phyloP scores from a whole-genome alignment of 1,140 invertebrate genomes.

The Drosophila athabasca region DNA sequence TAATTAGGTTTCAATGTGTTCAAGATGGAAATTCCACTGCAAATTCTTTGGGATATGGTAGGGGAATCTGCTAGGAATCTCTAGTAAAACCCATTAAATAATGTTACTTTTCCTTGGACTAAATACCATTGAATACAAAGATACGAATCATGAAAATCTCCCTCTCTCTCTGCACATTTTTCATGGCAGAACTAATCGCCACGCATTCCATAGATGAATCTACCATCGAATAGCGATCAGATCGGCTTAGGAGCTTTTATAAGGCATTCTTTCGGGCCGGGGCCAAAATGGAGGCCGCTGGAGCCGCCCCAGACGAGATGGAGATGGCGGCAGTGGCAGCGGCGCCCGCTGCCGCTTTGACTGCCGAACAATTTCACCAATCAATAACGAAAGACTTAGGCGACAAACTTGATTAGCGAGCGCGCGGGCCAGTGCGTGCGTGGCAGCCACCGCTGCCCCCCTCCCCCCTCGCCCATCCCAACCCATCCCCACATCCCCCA shows the following conservation, averaged over 20 bases:
- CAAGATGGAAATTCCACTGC: too few species aligned
- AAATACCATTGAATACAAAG: too few species aligned
- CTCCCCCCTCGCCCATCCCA: too few species aligned
- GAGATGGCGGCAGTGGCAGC: conserved; percentile 24
- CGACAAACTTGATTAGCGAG: conserved; percentile 77
- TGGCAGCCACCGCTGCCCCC: background rate
- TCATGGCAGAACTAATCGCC: too few species aligned
- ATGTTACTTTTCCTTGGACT: background rate
- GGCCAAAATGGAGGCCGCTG: conserved; percentile 48
- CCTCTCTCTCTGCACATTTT: too few species aligned
- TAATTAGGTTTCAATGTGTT: background rate
- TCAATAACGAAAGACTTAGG: conserved; percentile 82
- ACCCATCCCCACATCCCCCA: conserved; percentile 6
- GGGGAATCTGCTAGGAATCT: too few species aligned
- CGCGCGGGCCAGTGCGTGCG: conserved; percentile 29
- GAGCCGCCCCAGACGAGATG: conserved; percentile 46
- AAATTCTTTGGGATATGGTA: too few species aligned
- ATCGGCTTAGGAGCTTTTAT: conserved; percentile 35
- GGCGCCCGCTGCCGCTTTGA: conserved; percentile 6
- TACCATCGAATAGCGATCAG: conserved; percentile 32
- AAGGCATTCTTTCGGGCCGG: conserved; percentile 26
- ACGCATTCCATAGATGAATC: too few species aligned
- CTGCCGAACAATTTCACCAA: conserved; percentile 74
- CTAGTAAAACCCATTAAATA: background rate
- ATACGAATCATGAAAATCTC: too few species aligned